Evolutionary conservation across 2,888 invertebrate species (phyloP), one percentile per base, ranked within the genome.

Genomic region (Cephus runcator): DNA sequence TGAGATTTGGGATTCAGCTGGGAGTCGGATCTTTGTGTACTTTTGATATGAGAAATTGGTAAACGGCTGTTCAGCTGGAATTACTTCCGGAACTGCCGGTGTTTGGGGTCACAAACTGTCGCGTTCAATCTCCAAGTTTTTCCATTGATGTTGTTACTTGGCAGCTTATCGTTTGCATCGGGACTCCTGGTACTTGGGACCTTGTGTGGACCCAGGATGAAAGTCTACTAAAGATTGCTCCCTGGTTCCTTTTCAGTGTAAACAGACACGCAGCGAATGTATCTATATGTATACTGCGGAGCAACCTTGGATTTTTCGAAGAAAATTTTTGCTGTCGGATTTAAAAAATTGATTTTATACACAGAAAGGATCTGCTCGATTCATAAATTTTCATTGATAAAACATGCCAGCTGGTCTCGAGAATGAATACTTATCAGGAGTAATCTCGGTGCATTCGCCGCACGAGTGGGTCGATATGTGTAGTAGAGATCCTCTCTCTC

Each of bases 361-460:
- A 1, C 6, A 9, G 23, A 23, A 56, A 56, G 23, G 83, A 81
- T 80, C 75, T 73, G 73, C 34, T 69, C 75, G 81, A 82, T 82
- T 85, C 83, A 88, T 85, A 86, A 86, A 88, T 87, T 87, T 87
- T 84, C 87, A 88, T 88, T 88, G 88, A 88, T 87, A 83, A 83
- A 85, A 82, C 82, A 82, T 80, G 84, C 83, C 82, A 40, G 84
- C 79, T 82, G 85, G 85, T 85, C 85, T 87, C 87, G 85, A 83
- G 83, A 84, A 81, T 76, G 80, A 85, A 84, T 84, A 83, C 84
- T 88, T 88, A 89, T 89, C 88, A 83, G 81, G 80, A 81, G 84
- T 87, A 87, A 88, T 88, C 87, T 87, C 84, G 75, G 83, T 85
- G 85, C 84, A 86, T 84, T 87, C 84, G 86, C 84, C 81, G 79